Base-by-base conservation (phyloP, 2,888 invertebrate species). In the Poecilus cupreus region DNA sequence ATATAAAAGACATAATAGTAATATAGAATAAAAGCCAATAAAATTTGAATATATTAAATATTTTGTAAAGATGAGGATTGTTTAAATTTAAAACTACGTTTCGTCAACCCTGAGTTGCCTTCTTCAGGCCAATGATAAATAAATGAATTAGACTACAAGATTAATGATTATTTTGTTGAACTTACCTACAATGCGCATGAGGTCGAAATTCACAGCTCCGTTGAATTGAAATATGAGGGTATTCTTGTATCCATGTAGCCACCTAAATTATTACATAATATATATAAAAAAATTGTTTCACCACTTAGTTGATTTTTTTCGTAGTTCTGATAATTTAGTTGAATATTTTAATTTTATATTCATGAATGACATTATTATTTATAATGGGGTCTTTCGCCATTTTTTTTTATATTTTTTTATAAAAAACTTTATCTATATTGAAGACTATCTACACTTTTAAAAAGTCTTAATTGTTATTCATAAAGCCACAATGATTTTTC, bases 191-290 rank as follows among this genome's bases (percentile, higher is more conserved):
- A 10, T 68, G 64, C 10, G 16, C 18, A 68, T 68, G 18, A 1
- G 64, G 64, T 1, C 64, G 32, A 22, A 22, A 46, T 22, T 72
- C 72, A 72, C 72, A 72, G 13, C 72, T 88, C 70, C 87, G 84
- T 84, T 88, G 87, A 54, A 89, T 88, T 2, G 85, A 85, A 10
- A 88, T 87, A 39, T 87, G 83, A 0, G 88, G 88, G 84, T 86
- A 88, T 76, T 84, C 83, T 70, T 84, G 82, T 54, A 87, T 84
- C 88, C 88, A 89, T 39, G 84, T 83, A 26, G 84, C 82, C 49
- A 89, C 87, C 88, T 88, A 81, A 80, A 86, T 8, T 22, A 22
- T 22, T 5, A 2, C 3, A 3, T 5, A 39, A 39, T 39, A 39
- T 11, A 39, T 39, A 5, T n/a, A n/a, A 85, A 8, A 77, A 81